Evolutionary conservation across 2,888 invertebrate species (phyloP).

Genomic region (Venustoraphidia nigricollis): DNA sequence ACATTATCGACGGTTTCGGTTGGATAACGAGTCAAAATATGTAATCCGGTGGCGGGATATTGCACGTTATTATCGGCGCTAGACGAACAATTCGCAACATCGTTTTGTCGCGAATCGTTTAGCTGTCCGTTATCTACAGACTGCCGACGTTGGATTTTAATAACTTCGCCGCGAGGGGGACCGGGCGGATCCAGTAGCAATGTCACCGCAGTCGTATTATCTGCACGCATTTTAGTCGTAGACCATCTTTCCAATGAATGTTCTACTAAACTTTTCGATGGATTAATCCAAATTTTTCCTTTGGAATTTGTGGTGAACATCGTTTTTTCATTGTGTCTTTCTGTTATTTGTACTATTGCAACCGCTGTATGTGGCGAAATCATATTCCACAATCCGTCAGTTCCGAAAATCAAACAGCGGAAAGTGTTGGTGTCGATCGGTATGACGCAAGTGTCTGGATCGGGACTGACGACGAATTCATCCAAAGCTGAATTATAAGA

Average conservation of each 20-base stretch:
- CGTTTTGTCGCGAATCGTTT: too few species aligned
- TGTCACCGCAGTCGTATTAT: constrained; percentile 90
- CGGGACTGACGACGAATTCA: constrained; percentile 94
- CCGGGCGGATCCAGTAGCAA: constrained; percentile 84
- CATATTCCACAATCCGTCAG: constrained; percentile 97
- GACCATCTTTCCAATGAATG: constrained; percentile 73
- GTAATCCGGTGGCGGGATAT: constrained; percentile 30
- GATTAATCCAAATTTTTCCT: constrained; percentile 58
- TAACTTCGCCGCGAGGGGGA: constrained; percentile 52
- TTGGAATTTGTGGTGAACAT: constrained; percentile 26
- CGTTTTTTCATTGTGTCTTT: constrained; percentile 59
- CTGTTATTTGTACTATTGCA: constrained; percentile 66
- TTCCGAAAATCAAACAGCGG: constrained; percentile 85
- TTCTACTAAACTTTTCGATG: constrained; percentile 78
- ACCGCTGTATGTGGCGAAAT: constrained; percentile 72
- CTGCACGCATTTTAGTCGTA: constrained; percentile 74
- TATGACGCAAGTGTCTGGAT: constrained; percentile 84
- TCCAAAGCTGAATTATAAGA: constrained; percentile 84
- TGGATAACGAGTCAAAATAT: constrained; percentile 33
- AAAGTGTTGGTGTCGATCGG: constrained; percentile 63
- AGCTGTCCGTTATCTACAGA: not conserved
- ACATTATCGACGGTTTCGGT: constrained; percentile 16
- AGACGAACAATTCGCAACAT: not conserved
- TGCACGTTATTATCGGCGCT: not conserved
- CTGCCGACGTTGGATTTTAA: constrained; percentile 20